Evolutionary conservation across 92 coral and sea anemone species (phyloP), one percentile per base, ranked within the genome.

Genomic region (Porites cylindrica): DNA sequence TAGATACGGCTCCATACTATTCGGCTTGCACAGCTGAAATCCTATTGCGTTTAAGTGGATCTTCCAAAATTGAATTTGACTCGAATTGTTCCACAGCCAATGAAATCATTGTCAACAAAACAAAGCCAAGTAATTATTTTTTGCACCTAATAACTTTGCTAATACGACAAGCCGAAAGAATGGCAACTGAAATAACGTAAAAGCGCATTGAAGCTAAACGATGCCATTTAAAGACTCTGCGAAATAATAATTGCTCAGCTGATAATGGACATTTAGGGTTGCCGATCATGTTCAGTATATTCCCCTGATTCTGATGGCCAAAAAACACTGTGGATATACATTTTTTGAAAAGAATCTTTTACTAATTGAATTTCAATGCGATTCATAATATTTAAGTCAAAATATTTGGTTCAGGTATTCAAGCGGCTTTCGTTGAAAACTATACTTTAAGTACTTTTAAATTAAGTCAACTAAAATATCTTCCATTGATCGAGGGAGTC

Each of bases 141-240:
- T 17, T 19, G 54, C 76, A 68, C 66, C 77, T 54, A 69, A 69
- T 81, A 81, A 69, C 76, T 79, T 23, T 56, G 64, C 76, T 81
- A 16, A 56, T 81, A 68, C 26, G 52, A 11, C 8, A 29, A 50
- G 32, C 47, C 47, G 17, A 26, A n/a, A 52, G 70, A 81, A 53
- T 53, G 75, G 47, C 50, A 81, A 70, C 17, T 32, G 62, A 52
- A 68, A 26, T 21, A 26, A 8, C 12, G 18, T 47, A 19, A 54
- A 52, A n/a, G 59, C 4, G n/a, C 51, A 14, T 70, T 70, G 17
- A 10, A 4, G 6, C 7, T 8, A 8, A 10, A 47, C 19, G 14
- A 13, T 14, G 8, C 51, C 8, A 3, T 56, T 56, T 56, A 14
- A 56, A 10, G 61, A 56, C 32, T 6, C 73, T n/a, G 73, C 1